These are phyloP conservation scores for Anneissia japonica DNA, from an alignment of 35 echinoderm and acorn worm genomes.

Conservation along the genomic window DNA sequence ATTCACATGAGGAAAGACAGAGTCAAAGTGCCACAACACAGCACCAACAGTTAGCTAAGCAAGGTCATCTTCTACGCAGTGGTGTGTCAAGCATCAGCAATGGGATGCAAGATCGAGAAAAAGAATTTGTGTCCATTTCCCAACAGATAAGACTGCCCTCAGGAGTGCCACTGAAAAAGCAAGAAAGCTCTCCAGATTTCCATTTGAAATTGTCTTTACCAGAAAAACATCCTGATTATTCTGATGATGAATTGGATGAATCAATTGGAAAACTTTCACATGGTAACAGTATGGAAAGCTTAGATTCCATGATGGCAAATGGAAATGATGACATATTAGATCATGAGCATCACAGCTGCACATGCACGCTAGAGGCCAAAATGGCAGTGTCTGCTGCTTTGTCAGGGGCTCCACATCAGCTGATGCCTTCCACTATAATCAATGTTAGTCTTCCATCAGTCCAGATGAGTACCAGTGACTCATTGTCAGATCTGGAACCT, in stretches of 20 bases:
- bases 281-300: neutral
- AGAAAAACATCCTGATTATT: neutral
- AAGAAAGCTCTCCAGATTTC: neutral
- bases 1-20: slow-evolving; percentile 33
- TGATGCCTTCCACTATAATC: slow-evolving; percentile 19
- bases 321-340: neutral
- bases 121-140: slow-evolving; percentile 79
- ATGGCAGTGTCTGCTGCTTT: slow-evolving; percentile 62
- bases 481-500: slow-evolving; percentile 52
- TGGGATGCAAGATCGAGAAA: slow-evolving; percentile 31
- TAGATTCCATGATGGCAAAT: neutral
- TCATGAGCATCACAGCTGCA: slow-evolving; percentile 39
- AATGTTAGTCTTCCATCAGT: slow-evolving; percentile 77
- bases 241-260: neutral
- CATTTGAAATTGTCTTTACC: neutral
- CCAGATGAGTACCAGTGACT: slow-evolving; percentile 29
- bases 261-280: neutral
- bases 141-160: slow-evolving; percentile 51
- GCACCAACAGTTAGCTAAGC: slow-evolving; percentile 46
- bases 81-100: slow-evolving; percentile 70
- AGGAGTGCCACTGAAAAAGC: neutral
- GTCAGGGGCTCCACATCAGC: slow-evolving; percentile 28
- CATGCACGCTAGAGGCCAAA: slow-evolving; percentile 76
- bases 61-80: slow-evolving; percentile 56
- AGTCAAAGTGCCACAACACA: slow-evolving; percentile 34